Conservation (phyloP, 2,113 vertebrate species). For the Ceuthmochares aereus region DNA sequence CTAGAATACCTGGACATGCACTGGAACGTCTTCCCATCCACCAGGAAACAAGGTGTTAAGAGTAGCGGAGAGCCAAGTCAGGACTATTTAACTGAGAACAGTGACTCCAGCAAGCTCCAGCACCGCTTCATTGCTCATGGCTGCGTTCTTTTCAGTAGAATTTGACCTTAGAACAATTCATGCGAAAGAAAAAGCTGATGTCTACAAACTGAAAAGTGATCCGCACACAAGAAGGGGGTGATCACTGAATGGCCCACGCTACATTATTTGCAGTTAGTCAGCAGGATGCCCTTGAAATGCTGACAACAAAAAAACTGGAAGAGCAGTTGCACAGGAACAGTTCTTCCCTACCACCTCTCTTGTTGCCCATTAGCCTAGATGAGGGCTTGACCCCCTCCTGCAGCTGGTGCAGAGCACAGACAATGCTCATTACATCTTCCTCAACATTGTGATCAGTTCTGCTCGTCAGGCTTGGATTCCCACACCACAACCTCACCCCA, state of each 20-base stretch:
- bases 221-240: not conserved
- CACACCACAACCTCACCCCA: not conserved
- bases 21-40: not conserved
- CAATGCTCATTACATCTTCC: accelerated
- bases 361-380: accelerated
- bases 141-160: not conserved
- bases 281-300: not conserved
- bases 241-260: not conserved
- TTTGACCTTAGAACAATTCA: not conserved
- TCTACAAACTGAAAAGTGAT: not conserved
- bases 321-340: not conserved
- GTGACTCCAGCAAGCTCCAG: not conserved
- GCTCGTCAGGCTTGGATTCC: not conserved
- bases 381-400: not conserved
- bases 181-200: not conserved
- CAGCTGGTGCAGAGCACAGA: accelerated
- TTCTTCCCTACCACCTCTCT: accelerated
- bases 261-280: not conserved
- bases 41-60: not conserved
- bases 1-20: not conserved
- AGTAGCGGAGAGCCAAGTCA: not conserved
- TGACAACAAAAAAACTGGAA: not conserved
- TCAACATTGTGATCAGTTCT: not conserved
- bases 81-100: not conserved
- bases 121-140: not conserved